Evolutionary conservation across 2,888 invertebrate genomes (phyloP).

Genomic region (Loripinus fragilis): DNA sequence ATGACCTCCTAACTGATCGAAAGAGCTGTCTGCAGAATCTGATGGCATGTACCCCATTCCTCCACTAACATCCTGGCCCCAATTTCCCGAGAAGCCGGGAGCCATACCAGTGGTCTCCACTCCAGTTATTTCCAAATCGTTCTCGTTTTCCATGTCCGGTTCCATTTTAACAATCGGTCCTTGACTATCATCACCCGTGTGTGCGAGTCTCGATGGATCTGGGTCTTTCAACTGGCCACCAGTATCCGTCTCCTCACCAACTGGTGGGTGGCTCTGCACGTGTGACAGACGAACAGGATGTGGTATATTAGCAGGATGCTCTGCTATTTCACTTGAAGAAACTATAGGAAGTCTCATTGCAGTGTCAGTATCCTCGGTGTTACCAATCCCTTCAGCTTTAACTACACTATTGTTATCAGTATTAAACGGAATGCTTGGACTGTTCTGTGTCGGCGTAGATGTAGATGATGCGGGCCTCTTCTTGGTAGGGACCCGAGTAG

Average conservation of each 20-base stretch:
- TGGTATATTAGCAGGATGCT: background rate
- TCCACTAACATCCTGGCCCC: background rate
- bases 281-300: background rate
- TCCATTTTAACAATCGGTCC: constrained; percentile 47
- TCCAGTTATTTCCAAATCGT: constrained; percentile 56
- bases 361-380: background rate
- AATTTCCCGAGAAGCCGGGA: background rate
- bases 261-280: background rate
- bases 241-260: background rate
- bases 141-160: constrained; percentile 51
- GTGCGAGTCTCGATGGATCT: background rate
- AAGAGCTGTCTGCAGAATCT: background rate
- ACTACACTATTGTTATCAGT: background rate
- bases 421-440: background rate
- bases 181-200: background rate
- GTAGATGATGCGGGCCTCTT: background rate
- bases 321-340: background rate
- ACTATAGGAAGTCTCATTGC: background rate
- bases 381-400: background rate
- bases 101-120: constrained; percentile 36
- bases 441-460: background rate
- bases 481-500: background rate
- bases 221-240: background rate
- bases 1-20: background rate
- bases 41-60: background rate